Conservation (phyloP, 2,797 vertebrate species). For the Bradypus variegatus region DNA sequence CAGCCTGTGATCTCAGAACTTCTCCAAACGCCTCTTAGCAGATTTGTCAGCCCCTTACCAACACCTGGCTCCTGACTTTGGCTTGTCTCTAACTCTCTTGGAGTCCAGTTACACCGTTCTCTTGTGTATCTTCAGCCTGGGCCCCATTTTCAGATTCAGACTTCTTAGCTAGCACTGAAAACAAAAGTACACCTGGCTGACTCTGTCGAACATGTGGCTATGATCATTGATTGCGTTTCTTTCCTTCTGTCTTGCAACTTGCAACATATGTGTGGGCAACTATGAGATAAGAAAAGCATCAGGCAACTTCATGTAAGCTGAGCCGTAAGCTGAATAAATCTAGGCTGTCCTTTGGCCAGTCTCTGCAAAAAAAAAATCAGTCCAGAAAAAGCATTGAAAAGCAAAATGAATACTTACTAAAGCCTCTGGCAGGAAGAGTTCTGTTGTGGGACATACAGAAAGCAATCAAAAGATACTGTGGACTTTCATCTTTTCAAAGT, state of each 20-base stretch:
- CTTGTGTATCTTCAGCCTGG: neutral
- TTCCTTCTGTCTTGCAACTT: neutral
- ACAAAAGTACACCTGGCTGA: too few species aligned
- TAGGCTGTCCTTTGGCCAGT: neutral
- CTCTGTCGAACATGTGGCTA: accelerated
- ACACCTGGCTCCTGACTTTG: neutral
- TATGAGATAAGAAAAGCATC: neutral
- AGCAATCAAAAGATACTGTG: neutral
- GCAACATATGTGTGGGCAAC: neutral
- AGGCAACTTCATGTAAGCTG: neutral
- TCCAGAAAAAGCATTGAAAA: neutral
- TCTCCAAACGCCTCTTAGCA: neutral
- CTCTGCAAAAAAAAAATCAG: neutral
- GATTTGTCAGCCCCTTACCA: neutral
- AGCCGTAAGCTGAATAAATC: neutral
- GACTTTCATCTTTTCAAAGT: neutral
- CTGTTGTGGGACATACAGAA: neutral
- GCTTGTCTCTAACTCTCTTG: neutral
- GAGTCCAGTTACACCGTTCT: too few species aligned
- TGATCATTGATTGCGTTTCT: accelerated
- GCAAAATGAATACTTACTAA: neutral
- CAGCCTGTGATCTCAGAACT: neutral
- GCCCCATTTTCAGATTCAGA: too few species aligned
- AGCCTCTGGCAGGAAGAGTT: neutral
- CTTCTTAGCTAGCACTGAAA: neutral